Evolutionary conservation across 1,140 invertebrate species (phyloP), one percentile per base, ranked within the genome.

Genomic region (Zelostemma sp.): DNA sequence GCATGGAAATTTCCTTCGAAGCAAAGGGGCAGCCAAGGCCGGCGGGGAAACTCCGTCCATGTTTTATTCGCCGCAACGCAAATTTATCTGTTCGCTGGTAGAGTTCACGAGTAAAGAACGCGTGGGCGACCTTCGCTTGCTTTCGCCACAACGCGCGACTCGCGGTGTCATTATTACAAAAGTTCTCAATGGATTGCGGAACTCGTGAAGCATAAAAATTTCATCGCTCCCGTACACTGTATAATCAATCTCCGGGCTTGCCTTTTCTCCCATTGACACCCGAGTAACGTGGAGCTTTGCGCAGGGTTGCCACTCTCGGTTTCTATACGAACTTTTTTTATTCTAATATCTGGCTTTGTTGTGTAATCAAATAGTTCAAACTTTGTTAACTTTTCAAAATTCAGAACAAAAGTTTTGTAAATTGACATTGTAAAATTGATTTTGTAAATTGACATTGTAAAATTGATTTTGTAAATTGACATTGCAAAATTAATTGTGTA

Each of bases 151-250:
- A 72, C 65, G 59, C 64, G 69, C 58, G 46, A 72, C n/a, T n/a
- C n/a, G 58, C 9, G 45, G 48, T 40, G 58, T 59, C 54, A 50
- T 57, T 62, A 74, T 75, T 72, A 57, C 70, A 48, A 73, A 74
- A 74, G 51, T 72, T 72, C 55, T 73, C 53, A 74, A 72, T 72
- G 72, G 72, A 74, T 73, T 55, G 54, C 57, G 60, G 31, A 40
- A 19, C 14, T 14, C 8, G 48, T n/a, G 12, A 5, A 3, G 35
- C 35, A 38, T n/a, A 38, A 38, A 38, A 38, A 38, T 38, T 25
- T 8, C 21, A 25, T 25, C 21, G 21, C 21, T 25, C 21, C 21
- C 8, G 21, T 4, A 25, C 21, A 25, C 21, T 3, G 3, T 25
- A 4, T 3, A 25, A 25, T 25, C 21, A 25, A 25, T 25, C 21